Base-by-base conservation (phyloP, 2,888 invertebrate genomes). In the Chalcis sispes region DNA sequence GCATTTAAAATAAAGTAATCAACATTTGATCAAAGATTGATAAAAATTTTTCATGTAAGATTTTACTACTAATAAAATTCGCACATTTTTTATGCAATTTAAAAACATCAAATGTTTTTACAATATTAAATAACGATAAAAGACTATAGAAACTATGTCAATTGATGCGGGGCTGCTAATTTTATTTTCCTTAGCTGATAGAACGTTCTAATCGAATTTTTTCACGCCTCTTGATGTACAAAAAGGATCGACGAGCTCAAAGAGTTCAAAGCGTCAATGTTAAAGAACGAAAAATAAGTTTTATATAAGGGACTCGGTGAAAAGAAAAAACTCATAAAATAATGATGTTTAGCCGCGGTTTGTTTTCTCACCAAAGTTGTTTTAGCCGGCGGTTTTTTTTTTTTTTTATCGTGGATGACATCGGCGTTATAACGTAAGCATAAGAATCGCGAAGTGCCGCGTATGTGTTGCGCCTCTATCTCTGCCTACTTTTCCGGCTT, bases 361-460 rank as follows among this genome's bases (percentile, higher is more conserved):
- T 71, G 48, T 59, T 71, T 10, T 67, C 46, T 50, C 52, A 52
- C 71, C 40, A 62, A 71, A 48, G 52, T 71, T 62, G 48, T 36
- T 62, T 42, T 42, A 42, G 67, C 42, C 29, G 56, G 13, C 5
- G 10, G 40, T 29, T 56, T n/a, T n/a, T n/a, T n/a, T n/a, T n/a
- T n/a, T n/a, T n/a, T n/a, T n/a, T 54, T 54, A 52, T 71, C 71
- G 25, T 13, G 1, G 42, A 4, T 27, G 54, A 29, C 48, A 64
- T 29, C 7, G 29, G 29, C 27, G 27, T 56, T 29, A 23, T 32
- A n/a, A n/a, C 20, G n/a, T 13, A 42, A 50, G 25, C 4, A 54
- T 40, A 23, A 46, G 42, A 27, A 56, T 27, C 5, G 36, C 67
- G 29, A 32, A 58, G 46, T 46, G 50, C 25, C 40, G 40, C 59